Conservation (phyloP, 2,797 vertebrate genomes). For the Gadopsis bispinosus region DNA sequence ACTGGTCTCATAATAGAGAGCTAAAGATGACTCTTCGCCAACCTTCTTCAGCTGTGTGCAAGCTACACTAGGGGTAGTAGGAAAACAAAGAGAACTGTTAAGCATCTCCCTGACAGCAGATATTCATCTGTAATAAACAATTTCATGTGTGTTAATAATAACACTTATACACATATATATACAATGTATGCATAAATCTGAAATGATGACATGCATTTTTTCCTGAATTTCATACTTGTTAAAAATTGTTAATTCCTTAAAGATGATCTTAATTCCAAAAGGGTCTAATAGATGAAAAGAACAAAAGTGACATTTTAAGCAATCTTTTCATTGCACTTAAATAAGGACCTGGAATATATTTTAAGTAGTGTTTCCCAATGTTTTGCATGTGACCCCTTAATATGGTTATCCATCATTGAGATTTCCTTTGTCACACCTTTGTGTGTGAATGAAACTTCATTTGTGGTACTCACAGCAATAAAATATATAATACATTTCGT, state of each 20-base stretch:
- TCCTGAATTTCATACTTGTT: background rate
- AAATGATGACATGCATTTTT: constrained; percentile 1
- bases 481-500: too few species aligned
- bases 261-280: background rate
- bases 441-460: too few species aligned
- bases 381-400: background rate
- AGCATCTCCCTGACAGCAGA: constrained; percentile 84
- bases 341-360: background rate
- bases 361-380: background rate
- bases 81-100: constrained; percentile 92
- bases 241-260: too few species aligned
- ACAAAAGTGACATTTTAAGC: background rate
- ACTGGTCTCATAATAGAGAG: constrained; percentile 91
- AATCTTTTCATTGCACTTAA: background rate
- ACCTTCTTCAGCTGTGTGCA: constrained; percentile 94
- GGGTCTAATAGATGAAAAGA: background rate
- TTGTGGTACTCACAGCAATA: too few species aligned
- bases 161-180: background rate
- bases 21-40: constrained; percentile 91
- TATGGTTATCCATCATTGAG: background rate
- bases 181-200: background rate
- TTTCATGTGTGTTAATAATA: background rate
- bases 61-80: constrained; percentile 99
- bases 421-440: too few species aligned
- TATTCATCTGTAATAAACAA: constrained; percentile 8